Conservation (phyloP, 2,888 invertebrate genomes). For the Gandaritis pyraliata region DNA sequence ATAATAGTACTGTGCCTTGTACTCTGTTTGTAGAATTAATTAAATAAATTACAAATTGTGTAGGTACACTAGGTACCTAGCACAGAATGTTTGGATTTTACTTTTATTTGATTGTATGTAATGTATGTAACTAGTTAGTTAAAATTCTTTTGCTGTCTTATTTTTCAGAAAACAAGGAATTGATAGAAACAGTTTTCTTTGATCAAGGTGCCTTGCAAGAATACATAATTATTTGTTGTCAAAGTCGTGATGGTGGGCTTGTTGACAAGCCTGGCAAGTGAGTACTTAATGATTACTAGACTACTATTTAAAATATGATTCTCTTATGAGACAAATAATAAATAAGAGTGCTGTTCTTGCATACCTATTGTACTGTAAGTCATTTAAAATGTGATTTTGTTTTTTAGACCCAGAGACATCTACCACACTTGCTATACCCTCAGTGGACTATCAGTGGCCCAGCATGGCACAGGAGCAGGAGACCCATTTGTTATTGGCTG, state of each 20-base stretch:
- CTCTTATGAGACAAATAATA: too few species aligned
- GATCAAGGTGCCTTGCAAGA: slow-evolving; percentile 96
- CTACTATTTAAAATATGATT: too few species aligned
- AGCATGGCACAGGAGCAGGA: slow-evolving; percentile 85
- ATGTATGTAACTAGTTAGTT: too few species aligned
- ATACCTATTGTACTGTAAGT: too few species aligned
- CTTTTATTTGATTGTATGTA: too few species aligned
- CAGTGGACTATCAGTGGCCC: slow-evolving; percentile 97
- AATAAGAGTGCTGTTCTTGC: too few species aligned
- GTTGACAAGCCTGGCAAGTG: slow-evolving; percentile 98
- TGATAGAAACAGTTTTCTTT: slow-evolving; percentile 88
- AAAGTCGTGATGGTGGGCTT: slow-evolving; percentile 93
- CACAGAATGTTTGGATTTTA: too few species aligned
- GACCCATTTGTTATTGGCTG: slow-evolving; percentile 86
- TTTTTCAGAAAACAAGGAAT: slow-evolving; percentile 72
- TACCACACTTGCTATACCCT: slow-evolving; percentile 99
- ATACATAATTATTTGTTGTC: slow-evolving; percentile 97
- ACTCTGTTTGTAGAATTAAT: too few species aligned
- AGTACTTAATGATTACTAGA: too few species aligned
- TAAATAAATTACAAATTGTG: too few species aligned
- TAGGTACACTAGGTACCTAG: too few species aligned
- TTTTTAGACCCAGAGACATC: slow-evolving; percentile 91
- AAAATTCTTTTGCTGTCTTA: slow-evolving; percentile 30
- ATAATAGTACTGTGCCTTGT: too few species aligned
- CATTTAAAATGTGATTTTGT: slow-evolving; percentile 35